Conservation (phyloP, 2,113 vertebrate genomes). For the Argyrosomus japonicus region DNA sequence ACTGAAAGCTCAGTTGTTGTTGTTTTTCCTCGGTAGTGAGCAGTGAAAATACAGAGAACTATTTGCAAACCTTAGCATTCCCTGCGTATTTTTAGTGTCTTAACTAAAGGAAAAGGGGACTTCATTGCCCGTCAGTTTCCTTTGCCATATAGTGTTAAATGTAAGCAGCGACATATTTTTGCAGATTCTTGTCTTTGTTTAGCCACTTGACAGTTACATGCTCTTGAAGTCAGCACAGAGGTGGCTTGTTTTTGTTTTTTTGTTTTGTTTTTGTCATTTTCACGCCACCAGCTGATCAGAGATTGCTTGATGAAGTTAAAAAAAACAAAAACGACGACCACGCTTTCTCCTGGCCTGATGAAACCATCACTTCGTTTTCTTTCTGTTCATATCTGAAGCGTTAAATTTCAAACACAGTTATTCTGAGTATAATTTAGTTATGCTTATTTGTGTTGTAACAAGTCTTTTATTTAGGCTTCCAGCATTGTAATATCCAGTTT, state of each 20-base stretch:
- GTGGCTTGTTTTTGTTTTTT: slow-evolving; percentile 31
- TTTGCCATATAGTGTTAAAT: slow-evolving; percentile 93
- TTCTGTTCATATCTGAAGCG: slow-evolving; percentile 69
- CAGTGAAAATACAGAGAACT: slow-evolving; percentile 87
- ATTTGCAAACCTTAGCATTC: slow-evolving; percentile 91
- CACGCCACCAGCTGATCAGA: slow-evolving; percentile 56
- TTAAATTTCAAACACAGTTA: slow-evolving; percentile 69
- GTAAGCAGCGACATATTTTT: slow-evolving; percentile 86
- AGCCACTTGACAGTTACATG: slow-evolving; percentile 83
- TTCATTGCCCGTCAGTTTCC: slow-evolving; percentile 83
- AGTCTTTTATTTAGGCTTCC: slow-evolving; percentile 89
- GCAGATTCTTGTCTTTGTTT: slow-evolving; percentile 84
- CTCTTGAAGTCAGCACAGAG: slow-evolving; percentile 60
- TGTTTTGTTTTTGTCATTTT: slow-evolving; percentile 26
- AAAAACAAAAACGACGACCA: slow-evolving; percentile 81
- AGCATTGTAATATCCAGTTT: slow-evolving; percentile 87
- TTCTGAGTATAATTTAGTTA: slow-evolving; percentile 72
- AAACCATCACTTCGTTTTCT: slow-evolving; percentile 73
- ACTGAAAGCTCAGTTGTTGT: slow-evolving; percentile 74
- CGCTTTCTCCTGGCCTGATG: slow-evolving; percentile 87
- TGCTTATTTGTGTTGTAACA: slow-evolving; percentile 88
- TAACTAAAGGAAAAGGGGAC: slow-evolving; percentile 90
- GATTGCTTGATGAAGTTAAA: slow-evolving; percentile 65
- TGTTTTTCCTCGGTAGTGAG: slow-evolving; percentile 80
- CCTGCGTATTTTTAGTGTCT: slow-evolving; percentile 95